A percentile compares a stretch with the other conserved stretches of the same genome.
Evolutionary conservation across 2,797 vertebrate species (phyloP).

Genomic region (Phalloptychus januarius): DNA sequence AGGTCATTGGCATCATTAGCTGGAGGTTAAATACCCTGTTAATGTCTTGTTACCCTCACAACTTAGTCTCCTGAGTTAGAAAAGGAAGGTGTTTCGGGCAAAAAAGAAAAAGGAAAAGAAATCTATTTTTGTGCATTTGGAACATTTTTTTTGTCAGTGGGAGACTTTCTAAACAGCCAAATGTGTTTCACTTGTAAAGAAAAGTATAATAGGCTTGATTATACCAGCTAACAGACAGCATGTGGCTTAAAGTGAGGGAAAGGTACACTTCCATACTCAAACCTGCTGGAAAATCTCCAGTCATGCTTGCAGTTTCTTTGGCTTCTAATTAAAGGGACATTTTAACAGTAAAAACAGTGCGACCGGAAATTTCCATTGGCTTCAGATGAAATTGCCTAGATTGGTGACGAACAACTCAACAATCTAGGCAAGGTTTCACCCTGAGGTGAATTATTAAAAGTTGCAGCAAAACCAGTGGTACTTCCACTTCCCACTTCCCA

Average conservation of each 20-base stretch:
- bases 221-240: background rate
- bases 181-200: background rate
- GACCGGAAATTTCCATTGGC: background rate
- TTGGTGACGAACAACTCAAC: background rate
- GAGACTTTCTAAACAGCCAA: background rate
- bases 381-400: background rate
- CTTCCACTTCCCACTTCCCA: too few species aligned
- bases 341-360: background rate
- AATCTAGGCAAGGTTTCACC: background rate
- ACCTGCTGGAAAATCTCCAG: background rate
- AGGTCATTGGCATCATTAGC: slow-evolving; percentile 5
- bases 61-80: background rate
- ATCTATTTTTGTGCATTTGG: background rate
- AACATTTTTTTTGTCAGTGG: background rate
- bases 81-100: background rate
- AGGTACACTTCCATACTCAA: background rate
- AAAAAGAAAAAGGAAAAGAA: background rate
- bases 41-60: background rate
- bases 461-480: background rate
- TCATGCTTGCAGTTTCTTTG: background rate
- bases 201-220: background rate
- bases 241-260: background rate
- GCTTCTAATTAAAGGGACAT: background rate
- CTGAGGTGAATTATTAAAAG: background rate
- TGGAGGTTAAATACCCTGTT: background rate